Evolutionary conservation across 2,113 vertebrate genomes (phyloP).

Genomic region (Triplophysa siluroides): DNA sequence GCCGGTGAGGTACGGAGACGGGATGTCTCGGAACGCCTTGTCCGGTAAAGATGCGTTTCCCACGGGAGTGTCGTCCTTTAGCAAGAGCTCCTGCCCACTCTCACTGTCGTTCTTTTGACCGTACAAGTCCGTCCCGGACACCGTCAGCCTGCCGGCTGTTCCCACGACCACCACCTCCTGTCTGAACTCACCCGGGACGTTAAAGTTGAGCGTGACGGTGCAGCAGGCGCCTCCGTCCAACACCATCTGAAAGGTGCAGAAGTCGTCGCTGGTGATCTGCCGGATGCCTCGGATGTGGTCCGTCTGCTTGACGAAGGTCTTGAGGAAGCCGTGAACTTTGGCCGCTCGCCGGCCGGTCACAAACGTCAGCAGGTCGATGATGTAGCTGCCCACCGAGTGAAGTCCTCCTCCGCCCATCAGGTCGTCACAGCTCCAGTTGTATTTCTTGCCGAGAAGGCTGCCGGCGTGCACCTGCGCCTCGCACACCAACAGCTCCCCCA

Average conservation of each 20-base stretch:
- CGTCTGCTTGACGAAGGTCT: constrained; percentile 97
- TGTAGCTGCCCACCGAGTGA: constrained; percentile 97
- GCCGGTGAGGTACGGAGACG: constrained; percentile 90
- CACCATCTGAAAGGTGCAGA: constrained; percentile 98
- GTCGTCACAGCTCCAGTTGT: constrained; percentile 99
- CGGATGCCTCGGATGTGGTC: constrained; percentile 96
- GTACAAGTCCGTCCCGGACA: constrained; percentile 87
- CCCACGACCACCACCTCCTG: constrained; percentile 94
- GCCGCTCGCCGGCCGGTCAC: constrained; percentile 89
- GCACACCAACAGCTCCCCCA: constrained; percentile 93
- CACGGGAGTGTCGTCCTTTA: constrained; percentile 87
- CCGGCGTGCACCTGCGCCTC: constrained; percentile 97
- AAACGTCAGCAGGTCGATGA: constrained; percentile 96
- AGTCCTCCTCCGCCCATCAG: constrained; percentile 96
- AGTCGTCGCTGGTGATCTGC: constrained; percentile 98
- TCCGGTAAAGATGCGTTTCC: constrained; percentile 89
- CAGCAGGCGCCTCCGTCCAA: constrained; percentile 94
- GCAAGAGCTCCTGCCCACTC: constrained; percentile 81
- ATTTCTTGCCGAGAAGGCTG: constrained; percentile 94
- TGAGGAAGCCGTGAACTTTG: constrained; percentile 94
- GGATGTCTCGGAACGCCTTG: constrained; percentile 96
- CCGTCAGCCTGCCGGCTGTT: constrained; percentile 82
- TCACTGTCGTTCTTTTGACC: constrained; percentile 88
- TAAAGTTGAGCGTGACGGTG: constrained; percentile 97
- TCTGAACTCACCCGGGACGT: constrained; percentile 92